Evolutionary conservation across 2,113 vertebrate species (phyloP).

Genomic region (Sinocyclocheilus maitianheensis): DNA sequence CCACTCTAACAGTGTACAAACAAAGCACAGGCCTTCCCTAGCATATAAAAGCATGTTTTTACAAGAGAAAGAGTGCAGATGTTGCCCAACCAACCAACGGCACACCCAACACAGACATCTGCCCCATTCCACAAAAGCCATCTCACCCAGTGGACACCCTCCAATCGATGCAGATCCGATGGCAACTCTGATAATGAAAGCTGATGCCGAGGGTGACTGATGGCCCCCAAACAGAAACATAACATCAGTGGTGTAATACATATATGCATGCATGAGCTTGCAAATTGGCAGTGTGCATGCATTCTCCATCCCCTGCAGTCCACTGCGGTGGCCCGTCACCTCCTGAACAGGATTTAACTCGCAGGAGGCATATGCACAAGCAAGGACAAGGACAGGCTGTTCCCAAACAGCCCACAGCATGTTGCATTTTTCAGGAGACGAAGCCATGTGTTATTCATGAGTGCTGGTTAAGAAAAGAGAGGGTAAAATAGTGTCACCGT

Average conservation of each 20-base stretch:
- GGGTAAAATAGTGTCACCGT: conserved; percentile 43
- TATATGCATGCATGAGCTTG: conserved; percentile 23
- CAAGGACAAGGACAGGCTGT: conserved; percentile 55
- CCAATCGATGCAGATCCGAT: not conserved
- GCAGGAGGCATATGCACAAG: conserved; percentile 47
- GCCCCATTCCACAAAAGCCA: conserved; percentile 3
- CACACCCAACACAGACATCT: conserved; percentile 21
- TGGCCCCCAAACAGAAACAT: not conserved
- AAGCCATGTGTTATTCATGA: conserved; percentile 60
- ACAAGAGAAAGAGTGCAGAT: conserved; percentile 13
- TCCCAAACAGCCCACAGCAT: conserved; percentile 50
- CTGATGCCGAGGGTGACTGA: not conserved
- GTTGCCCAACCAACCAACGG: not conserved
- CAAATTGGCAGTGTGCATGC: conserved; percentile 5
- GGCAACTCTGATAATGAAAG: not conserved
- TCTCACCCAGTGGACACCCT: not conserved
- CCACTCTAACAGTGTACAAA: conserved; percentile 31
- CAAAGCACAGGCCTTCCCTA: conserved; percentile 7
- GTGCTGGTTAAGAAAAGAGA: conserved; percentile 46
- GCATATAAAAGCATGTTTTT: conserved; percentile 7
- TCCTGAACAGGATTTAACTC: conserved; percentile 50
- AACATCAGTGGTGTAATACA: not conserved
- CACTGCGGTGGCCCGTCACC: conserved; percentile 17
- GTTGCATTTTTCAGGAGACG: conserved; percentile 58
- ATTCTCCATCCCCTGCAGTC: conserved; percentile 27